phyloP scores from a whole-genome alignment of 2,888 invertebrate genomes.

The Torymus auratus region DNA sequence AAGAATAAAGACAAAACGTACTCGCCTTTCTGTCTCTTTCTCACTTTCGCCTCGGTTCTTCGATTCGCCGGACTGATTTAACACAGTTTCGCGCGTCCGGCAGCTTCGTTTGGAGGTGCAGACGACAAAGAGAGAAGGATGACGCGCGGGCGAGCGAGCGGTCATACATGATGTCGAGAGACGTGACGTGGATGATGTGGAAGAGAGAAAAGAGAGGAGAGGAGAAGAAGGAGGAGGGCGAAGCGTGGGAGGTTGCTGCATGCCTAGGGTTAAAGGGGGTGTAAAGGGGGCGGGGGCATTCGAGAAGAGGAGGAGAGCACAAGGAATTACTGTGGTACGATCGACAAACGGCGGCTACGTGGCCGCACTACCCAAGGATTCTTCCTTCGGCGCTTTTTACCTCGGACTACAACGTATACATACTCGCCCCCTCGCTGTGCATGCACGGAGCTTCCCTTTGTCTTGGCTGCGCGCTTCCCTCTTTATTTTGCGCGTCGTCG shows the following conservation, averaged over 20 bases:
- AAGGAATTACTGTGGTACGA: slow-evolving; percentile 77
- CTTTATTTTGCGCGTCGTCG: slow-evolving; percentile 51
- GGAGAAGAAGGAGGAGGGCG: slow-evolving; percentile 38
- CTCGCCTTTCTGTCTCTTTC: no score
- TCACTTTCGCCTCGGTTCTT: neutral
- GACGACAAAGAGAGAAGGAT: slow-evolving; percentile 58
- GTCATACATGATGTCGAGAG: slow-evolving; percentile 55
- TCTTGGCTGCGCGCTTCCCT: slow-evolving; percentile 57
- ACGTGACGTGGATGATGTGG: slow-evolving; percentile 62
- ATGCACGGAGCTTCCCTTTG: slow-evolving; percentile 44
- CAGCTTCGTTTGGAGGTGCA: slow-evolving; percentile 37
- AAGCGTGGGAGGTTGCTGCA: slow-evolving; percentile 43
- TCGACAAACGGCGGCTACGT: slow-evolving; percentile 77
- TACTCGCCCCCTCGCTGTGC: neutral
- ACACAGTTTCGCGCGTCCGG: slow-evolving; percentile 4
- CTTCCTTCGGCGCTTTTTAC: slow-evolving; percentile 58
- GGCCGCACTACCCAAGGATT: slow-evolving; percentile 73
- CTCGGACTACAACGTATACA: slow-evolving; percentile 16
- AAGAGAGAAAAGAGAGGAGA: neutral
- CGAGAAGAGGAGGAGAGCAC: slow-evolving; percentile 68
- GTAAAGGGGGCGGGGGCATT: slow-evolving; percentile 55
- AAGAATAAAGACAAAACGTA: no score
- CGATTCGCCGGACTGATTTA: slow-evolving; percentile 11
- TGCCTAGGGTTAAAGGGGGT: slow-evolving; percentile 50
- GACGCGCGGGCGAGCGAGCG: slow-evolving; percentile 55